phyloP scores from a whole-genome alignment of 1,140 invertebrate species.

The Drosophila teissieri region DNA sequence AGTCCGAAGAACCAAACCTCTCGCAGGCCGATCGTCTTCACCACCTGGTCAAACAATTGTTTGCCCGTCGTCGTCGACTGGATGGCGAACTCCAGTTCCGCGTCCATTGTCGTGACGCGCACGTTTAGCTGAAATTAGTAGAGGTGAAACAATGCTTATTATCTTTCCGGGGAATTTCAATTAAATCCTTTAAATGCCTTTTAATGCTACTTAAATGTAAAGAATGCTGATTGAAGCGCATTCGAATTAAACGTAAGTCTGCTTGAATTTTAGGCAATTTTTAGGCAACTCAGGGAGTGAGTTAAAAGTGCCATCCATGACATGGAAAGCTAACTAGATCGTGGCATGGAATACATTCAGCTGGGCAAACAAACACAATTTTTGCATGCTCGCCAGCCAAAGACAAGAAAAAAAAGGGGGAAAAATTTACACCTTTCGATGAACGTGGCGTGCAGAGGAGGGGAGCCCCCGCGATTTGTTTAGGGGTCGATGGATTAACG shows the following conservation, averaged over 20 bases:
- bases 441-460: not conserved
- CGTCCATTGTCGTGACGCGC: conserved; percentile 99
- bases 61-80: conserved; percentile 99
- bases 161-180: not conserved
- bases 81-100: conserved; percentile 99
- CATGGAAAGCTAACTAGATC: conserved; percentile 4
- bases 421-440: conserved; percentile 4
- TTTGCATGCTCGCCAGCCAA: not conserved
- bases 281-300: not conserved
- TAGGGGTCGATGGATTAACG: conserved; percentile 38
- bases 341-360: conserved; percentile 1
- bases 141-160: not conserved
- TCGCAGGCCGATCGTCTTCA: conserved; percentile 99
- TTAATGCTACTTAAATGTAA: no score
- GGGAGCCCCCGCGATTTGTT: not conserved
- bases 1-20: conserved; percentile 99
- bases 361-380: not conserved
- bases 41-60: conserved; percentile 99
- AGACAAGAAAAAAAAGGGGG: not conserved
- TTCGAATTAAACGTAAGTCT: not conserved
- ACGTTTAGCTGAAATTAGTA: conserved; percentile 94
- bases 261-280: not conserved
- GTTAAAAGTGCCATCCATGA: not conserved
- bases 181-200: no score
- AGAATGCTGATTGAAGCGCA: no score